A percentile compares a stretch with the other conserved stretches of the same genome.
Conservation (phyloP, 2,113 vertebrate genomes). For the Tringa solitaria region DNA sequence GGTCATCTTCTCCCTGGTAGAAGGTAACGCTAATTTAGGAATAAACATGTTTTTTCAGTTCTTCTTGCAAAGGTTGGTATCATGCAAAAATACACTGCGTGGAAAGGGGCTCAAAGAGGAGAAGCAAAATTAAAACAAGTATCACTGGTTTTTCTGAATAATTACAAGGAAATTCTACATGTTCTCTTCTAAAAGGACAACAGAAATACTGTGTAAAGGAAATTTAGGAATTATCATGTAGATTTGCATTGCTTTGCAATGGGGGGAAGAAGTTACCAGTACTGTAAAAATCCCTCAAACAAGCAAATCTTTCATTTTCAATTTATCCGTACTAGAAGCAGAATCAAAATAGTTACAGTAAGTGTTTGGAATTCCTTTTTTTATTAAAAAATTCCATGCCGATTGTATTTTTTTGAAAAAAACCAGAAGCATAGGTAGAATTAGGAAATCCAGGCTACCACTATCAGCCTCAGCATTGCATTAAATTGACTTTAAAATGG, state of each 20-base stretch:
- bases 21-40: not conserved
- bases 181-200: not conserved
- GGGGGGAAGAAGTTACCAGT: not conserved
- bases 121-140: not conserved
- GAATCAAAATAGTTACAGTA: slow-evolving; percentile 64
- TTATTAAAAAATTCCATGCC: slow-evolving; percentile 79
- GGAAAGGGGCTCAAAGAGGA: not conserved
- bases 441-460: slow-evolving; percentile 49
- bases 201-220: not conserved
- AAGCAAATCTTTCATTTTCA: slow-evolving; percentile 45
- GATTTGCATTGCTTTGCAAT: not conserved
- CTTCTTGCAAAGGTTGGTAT: not conserved
- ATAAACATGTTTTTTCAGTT: not conserved
- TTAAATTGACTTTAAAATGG: slow-evolving; percentile 1
- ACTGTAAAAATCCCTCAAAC: not conserved
- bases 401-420: slow-evolving; percentile 37
- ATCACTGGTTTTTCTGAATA: not conserved
- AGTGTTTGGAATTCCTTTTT: slow-evolving; percentile 76
- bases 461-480: slow-evolving; percentile 6
- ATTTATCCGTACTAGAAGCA: slow-evolving; percentile 45
- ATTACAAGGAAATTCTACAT: not conserved
- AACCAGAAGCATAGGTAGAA: slow-evolving; percentile 40
- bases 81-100: not conserved
- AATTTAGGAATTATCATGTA: not conserved
- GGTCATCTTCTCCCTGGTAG: not conserved